Conservation (phyloP, 2,888 invertebrate genomes). For the Creontiades dilutus region DNA sequence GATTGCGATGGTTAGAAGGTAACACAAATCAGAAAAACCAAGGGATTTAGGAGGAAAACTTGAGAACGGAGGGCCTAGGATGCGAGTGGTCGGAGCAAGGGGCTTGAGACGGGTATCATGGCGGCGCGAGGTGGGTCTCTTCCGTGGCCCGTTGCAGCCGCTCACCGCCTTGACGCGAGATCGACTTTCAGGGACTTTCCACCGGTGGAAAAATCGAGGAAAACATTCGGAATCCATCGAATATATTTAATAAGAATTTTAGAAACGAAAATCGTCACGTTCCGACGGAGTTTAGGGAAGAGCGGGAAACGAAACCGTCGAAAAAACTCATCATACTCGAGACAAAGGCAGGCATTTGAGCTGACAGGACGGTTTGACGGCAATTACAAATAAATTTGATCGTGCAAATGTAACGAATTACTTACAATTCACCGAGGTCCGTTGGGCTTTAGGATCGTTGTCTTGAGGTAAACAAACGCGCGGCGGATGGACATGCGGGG, state of each 20-base stretch:
- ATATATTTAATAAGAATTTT: slow-evolving; percentile 21
- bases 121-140: slow-evolving; percentile 51
- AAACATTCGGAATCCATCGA: background rate
- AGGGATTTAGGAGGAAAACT: background rate
- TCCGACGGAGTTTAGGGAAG: background rate
- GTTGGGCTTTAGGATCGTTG: background rate
- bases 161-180: slow-evolving; percentile 52
- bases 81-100: slow-evolving; percentile 38
- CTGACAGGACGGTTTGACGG: background rate
- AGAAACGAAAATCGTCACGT: background rate
- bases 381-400: background rate
- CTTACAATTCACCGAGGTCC: background rate
- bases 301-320: background rate
- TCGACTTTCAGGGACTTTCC: background rate
- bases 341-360: too few relatives aligned
- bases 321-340: background rate
- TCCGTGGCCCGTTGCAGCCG: slow-evolving; percentile 51
- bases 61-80: background rate
- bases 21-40: background rate
- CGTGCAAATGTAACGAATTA: background rate
- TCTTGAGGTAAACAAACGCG: slow-evolving; percentile 36
- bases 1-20: background rate
- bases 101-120: slow-evolving; percentile 63
- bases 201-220: background rate
- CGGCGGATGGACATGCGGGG: background rate